These are phyloP conservation scores for Dicaeum eximium DNA, from an alignment of 2,113 vertebrate species.

Conservation along the genomic window DNA sequence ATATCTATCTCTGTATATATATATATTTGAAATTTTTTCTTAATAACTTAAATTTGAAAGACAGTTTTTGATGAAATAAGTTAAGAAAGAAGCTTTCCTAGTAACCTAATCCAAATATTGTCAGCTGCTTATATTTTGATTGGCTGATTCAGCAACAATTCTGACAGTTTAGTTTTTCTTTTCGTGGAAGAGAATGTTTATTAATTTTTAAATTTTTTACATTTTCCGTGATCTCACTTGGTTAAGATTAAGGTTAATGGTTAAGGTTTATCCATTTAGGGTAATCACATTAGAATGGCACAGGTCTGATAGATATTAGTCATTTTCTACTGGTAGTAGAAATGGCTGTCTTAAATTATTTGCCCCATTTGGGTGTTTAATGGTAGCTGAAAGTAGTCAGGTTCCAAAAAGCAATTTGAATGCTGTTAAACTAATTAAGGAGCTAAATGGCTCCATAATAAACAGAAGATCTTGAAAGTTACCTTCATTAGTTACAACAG, in stretches of 20 bases:
- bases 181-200: fast-evolving
- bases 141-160: background rate
- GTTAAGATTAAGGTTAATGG: background rate
- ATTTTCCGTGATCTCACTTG: background rate
- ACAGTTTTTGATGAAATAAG: background rate
- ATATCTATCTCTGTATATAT: background rate
- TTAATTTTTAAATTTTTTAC: background rate
- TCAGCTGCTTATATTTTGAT: background rate
- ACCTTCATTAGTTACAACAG: background rate
- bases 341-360: background rate
- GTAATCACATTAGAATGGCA: background rate
- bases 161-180: background rate
- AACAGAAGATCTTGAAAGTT: background rate
- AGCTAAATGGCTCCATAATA: background rate
- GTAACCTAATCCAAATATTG: background rate
- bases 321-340: background rate
- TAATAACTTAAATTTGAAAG: background rate
- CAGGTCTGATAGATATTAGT: background rate
- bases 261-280: background rate
- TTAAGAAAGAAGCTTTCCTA: fast-evolving
- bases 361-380: background rate
- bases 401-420: background rate
- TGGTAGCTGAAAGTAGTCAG: background rate
- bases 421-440: background rate
- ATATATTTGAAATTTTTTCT: background rate